Evolutionary conservation across 2,113 vertebrate species (phyloP).

Genomic region (Takifugu flavidus): DNA sequence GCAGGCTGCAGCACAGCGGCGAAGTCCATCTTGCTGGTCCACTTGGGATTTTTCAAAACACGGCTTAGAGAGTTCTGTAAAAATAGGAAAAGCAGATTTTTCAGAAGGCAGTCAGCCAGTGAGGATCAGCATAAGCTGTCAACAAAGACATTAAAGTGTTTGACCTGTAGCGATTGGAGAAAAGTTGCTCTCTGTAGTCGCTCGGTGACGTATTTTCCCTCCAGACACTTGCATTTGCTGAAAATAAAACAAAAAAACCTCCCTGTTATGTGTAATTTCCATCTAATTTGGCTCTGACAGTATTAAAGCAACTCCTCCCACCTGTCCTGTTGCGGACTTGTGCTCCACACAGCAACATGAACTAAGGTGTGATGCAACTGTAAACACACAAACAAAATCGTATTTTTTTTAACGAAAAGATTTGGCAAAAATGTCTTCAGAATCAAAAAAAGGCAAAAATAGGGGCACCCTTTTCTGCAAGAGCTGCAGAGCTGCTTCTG

Average conservation of each 20-base stretch:
- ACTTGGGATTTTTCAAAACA: slow-evolving; percentile 52
- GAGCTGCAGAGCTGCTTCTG: slow-evolving; percentile 54
- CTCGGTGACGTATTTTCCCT: slow-evolving; percentile 10
- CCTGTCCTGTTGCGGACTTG: slow-evolving; percentile 31
- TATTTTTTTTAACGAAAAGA: background rate
- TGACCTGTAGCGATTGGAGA: slow-evolving; percentile 67
- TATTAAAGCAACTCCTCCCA: slow-evolving; percentile 15
- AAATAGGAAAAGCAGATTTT: background rate
- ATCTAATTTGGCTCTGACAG: too few relatives aligned
- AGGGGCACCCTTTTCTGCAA: slow-evolving; percentile 59
- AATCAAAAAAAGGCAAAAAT: background rate
- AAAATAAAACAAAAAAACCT: slow-evolving; percentile 3
- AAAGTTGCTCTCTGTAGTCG: slow-evolving; percentile 44
- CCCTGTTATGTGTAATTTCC: background rate
- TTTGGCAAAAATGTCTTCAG: background rate
- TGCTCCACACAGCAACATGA: slow-evolving; percentile 65
- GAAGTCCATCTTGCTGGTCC: slow-evolving; percentile 75
- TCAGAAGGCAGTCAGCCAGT: background rate
- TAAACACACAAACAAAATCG: slow-evolving; percentile 11
- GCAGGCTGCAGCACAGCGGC: slow-evolving; percentile 73
- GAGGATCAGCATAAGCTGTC: background rate
- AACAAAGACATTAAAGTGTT: background rate
- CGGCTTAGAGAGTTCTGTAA: slow-evolving; percentile 58
- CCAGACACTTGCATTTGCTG: slow-evolving; percentile 42
- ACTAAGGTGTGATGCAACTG: slow-evolving; percentile 67